phyloP scores from a whole-genome alignment of 2,113 vertebrate species.

The Aphelocoma coerulescens region DNA sequence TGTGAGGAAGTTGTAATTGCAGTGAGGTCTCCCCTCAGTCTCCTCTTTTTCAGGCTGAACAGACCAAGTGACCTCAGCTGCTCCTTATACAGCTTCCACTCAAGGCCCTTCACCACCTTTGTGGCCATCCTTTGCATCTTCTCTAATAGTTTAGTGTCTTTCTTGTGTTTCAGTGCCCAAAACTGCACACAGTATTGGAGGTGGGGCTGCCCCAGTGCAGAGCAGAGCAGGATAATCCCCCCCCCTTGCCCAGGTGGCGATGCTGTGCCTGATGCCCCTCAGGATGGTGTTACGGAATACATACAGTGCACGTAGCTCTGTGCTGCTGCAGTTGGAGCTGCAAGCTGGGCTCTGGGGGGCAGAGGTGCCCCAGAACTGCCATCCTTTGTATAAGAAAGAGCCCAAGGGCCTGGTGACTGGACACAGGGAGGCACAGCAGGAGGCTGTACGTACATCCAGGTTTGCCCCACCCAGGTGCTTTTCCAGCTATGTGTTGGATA shows the following conservation, averaged over 20 bases:
- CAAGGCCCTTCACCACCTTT: not conserved
- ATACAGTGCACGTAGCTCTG: not conserved
- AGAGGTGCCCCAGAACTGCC: not conserved
- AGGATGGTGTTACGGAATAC: no score
- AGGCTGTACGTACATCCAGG: not conserved
- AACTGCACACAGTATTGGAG: not conserved
- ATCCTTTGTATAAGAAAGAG: not conserved
- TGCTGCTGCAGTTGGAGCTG: not conserved
- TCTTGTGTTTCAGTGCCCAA: not conserved
- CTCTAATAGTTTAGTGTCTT: not conserved
- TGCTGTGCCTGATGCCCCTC: not conserved
- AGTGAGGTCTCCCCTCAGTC: not conserved
- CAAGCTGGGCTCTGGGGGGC: not conserved
- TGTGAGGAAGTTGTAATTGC: fast-evolving
- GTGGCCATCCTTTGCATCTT: not conserved
- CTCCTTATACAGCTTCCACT: fast-evolving
- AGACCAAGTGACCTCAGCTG: not conserved
- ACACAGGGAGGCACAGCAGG: not conserved
- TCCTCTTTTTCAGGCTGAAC: not conserved
- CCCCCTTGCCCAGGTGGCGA: not conserved
- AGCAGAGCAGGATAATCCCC: not conserved
- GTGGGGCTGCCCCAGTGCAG: not conserved
- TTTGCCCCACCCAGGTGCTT: not conserved
- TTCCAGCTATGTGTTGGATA: not conserved
- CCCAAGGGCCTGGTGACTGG: fast-evolving